Evolutionary conservation across 2,113 vertebrate species (phyloP).

Genomic region (Azemiops feae): DNA sequence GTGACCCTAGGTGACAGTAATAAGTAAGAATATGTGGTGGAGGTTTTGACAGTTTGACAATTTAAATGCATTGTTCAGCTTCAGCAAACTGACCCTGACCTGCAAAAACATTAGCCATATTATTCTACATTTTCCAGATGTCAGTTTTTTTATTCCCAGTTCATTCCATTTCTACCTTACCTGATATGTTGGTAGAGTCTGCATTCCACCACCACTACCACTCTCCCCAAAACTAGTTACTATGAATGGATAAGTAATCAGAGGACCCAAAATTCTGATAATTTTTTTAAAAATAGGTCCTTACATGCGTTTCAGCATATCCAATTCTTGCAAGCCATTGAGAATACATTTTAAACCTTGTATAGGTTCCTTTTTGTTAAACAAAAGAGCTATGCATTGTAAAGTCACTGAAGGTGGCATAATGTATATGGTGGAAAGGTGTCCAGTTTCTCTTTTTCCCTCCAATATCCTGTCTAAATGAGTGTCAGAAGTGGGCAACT

Average conservation of each 20-base stretch:
- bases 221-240: background rate
- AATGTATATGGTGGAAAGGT: background rate
- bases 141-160: background rate
- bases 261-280: background rate
- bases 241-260: background rate
- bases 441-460: too few species aligned
- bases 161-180: background rate
- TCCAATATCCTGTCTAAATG: background rate
- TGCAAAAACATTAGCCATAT: slow-evolving; percentile 11
- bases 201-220: background rate
- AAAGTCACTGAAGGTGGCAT: background rate
- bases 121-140: slow-evolving; percentile 28
- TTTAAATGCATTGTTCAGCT: slow-evolving; percentile 21
- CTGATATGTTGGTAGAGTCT: background rate
- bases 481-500: background rate
- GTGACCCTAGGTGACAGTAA: slow-evolving; percentile 21
- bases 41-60: slow-evolving; percentile 22
- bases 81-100: slow-evolving; percentile 15
- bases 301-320: background rate
- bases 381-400: background rate
- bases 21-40: background rate
- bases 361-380: background rate
- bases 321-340: background rate
- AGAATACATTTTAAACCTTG: background rate
- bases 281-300: background rate